Evolutionary conservation across 2,797 vertebrate genomes (phyloP).

Genomic region (Parambassis ranga): DNA sequence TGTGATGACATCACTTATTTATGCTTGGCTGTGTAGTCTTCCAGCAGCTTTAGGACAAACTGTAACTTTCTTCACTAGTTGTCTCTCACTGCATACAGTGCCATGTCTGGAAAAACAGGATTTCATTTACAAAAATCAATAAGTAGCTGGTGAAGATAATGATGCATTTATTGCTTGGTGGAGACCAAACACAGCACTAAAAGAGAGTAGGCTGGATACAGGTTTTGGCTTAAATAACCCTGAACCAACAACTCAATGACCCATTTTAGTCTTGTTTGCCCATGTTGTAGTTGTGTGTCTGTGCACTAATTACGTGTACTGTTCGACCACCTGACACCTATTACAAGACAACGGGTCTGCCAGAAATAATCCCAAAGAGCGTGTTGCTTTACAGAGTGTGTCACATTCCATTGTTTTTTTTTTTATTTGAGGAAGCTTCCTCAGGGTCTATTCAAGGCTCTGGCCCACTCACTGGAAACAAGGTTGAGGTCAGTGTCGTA

Average conservation of each 20-base stretch:
- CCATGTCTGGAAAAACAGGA: no score
- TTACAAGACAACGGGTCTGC: constrained; percentile 34
- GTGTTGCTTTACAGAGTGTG: constrained; percentile 2
- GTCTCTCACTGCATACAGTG: no score
- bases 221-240: not conserved
- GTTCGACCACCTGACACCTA: constrained; percentile 48
- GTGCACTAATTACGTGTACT: constrained; percentile 43
- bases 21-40: no score
- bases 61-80: no score
- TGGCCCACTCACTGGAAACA: not conserved
- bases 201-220: no score
- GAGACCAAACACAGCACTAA: not conserved
- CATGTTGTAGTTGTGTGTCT: constrained; percentile 5
- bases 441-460: not conserved
- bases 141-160: no score
- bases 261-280: constrained; percentile 5
- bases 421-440: constrained; percentile 9
- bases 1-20: no score
- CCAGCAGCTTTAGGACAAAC: no score
- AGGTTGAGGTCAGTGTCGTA: not conserved
- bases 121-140: no score
- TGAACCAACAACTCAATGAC: not conserved
- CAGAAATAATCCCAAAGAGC: constrained; percentile 47
- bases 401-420: constrained; percentile 14
- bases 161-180: not conserved